Evolutionary conservation across 2,113 vertebrate species (phyloP).

Genomic region (Emydocephalus ijimae): DNA sequence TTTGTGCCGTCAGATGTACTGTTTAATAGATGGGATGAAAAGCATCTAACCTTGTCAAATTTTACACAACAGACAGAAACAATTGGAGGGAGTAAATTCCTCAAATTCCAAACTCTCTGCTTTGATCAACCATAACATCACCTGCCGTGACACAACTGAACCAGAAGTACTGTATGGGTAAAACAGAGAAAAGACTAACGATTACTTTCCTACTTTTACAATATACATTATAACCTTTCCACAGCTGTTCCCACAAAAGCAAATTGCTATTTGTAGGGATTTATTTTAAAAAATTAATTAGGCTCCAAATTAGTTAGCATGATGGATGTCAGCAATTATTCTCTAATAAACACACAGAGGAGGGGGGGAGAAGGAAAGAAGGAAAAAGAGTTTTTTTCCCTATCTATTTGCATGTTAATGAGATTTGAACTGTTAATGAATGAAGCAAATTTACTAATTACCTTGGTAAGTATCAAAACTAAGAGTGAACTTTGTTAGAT

Average conservation of each 20-base stretch:
- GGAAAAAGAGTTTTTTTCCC: constrained; percentile 1
- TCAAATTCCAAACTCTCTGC: background rate
- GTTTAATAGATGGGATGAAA: background rate
- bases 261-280: background rate
- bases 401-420: constrained; percentile 65
- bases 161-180: background rate
- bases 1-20: background rate
- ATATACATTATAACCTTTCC: constrained; percentile 43
- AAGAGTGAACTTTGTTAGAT: constrained; percentile 61
- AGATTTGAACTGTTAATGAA: constrained; percentile 69
- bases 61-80: background rate
- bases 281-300: constrained; percentile 47
- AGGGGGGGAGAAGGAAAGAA: background rate
- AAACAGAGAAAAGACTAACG: background rate
- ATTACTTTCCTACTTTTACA: background rate
- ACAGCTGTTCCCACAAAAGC: constrained; percentile 49
- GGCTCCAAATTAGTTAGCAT: constrained; percentile 46
- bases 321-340: constrained; percentile 55
- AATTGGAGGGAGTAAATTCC: background rate
- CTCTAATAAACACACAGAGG: constrained; percentile 19
- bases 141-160: background rate
- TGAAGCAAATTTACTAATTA: constrained; percentile 60
- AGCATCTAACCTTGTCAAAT: background rate
- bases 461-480: constrained; percentile 42
- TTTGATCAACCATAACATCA: background rate